Evolutionary conservation across 1,140 invertebrate genomes (phyloP).

Genomic region (Matsumurasca onukii): DNA sequence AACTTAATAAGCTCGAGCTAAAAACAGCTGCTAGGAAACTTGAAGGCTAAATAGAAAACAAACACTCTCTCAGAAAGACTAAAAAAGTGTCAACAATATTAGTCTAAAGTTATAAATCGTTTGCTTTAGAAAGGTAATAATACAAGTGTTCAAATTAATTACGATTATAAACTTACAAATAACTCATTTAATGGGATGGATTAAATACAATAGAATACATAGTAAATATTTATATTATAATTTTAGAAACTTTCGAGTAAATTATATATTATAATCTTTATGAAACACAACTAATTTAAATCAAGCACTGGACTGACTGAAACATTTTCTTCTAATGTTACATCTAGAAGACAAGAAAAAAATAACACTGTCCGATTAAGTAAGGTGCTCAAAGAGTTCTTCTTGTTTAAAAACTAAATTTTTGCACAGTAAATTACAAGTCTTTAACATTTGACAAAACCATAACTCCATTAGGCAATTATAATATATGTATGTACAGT

Average conservation of each 20-base stretch:
- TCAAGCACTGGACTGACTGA: constrained; percentile 14
- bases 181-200: constrained; percentile 18
- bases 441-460: constrained; percentile 20
- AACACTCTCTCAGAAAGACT: neutral
- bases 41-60: neutral
- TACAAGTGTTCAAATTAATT: neutral
- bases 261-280: constrained; percentile 21
- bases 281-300: constrained; percentile 25
- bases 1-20: constrained; percentile 3
- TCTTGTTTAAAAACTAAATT: constrained; percentile 17
- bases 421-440: constrained; percentile 24
- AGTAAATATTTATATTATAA: constrained; percentile 26
- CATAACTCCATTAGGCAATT: constrained; percentile 23
- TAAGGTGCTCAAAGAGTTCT: constrained; percentile 22
- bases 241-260: constrained; percentile 19
- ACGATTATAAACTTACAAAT: constrained; percentile 17
- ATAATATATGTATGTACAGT: constrained; percentile 26
- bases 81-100: neutral
- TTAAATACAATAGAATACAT: constrained; percentile 23
- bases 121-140: neutral
- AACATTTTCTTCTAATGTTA: constrained; percentile 5
- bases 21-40: constrained; percentile 4
- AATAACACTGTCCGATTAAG: constrained; percentile 22
- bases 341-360: constrained; percentile 16
- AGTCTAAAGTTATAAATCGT: neutral